Percentiles rank a stretch among this genome's conserved stretches.
Conservation (phyloP, 2,888 invertebrate species). For the Drosophila kuntzei region DNA sequence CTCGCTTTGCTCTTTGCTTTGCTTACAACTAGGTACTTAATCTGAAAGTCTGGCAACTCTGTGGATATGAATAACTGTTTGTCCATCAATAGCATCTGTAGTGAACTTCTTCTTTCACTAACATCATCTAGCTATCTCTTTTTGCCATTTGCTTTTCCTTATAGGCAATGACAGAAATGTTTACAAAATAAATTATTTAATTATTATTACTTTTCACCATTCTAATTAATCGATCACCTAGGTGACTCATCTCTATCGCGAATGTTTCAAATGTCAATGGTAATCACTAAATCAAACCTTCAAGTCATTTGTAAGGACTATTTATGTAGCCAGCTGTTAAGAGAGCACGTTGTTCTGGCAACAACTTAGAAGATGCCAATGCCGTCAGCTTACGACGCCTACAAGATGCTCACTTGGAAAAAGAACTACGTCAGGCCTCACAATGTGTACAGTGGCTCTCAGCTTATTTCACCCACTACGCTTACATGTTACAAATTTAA, state of each 20-base stretch:
- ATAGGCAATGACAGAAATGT: no score
- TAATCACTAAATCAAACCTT: background rate
- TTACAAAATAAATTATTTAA: background rate
- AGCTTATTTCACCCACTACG: no score
- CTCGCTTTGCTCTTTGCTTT: background rate
- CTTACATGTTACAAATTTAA: no score
- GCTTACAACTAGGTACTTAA: background rate
- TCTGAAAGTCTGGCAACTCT: no score
- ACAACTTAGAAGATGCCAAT: constrained; percentile 30
- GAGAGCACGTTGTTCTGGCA: constrained; percentile 22
- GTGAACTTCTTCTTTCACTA: background rate
- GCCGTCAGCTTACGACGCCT: constrained; percentile 47
- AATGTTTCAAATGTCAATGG: background rate
- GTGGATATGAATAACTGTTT: background rate
- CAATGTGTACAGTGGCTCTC: no score
- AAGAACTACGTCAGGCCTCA: constrained; percentile 32
- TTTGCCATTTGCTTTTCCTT: background rate
- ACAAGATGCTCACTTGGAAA: constrained; percentile 40
- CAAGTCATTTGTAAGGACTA: constrained; percentile 10
- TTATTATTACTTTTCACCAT: no score
- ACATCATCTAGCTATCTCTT: background rate
- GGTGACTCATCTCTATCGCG: constrained; percentile 6
- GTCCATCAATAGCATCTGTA: background rate
- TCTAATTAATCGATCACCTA: constrained; percentile 6
- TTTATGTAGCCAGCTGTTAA: constrained; percentile 50